Base-by-base conservation (phyloP, 2,797 vertebrate genomes). In the Pseudomugil tenellus region DNA sequence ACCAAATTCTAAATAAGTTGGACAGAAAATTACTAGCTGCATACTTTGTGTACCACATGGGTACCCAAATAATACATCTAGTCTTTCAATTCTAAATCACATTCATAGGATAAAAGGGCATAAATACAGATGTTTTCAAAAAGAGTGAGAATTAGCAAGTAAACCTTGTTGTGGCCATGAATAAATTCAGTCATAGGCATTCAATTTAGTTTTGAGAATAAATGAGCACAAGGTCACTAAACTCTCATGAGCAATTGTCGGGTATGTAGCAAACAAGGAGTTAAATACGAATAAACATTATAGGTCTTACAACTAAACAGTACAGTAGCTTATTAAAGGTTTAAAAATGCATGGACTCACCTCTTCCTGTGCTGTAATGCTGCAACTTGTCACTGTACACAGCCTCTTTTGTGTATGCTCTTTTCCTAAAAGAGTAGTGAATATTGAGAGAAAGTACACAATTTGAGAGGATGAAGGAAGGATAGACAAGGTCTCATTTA, bases 381-480 rank as follows among this genome's bases (percentile, higher is more conserved):
- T 99, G 98, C 31, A 99, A 79, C 75, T 99, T 99, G 70, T 99
- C 98, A 1, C 97, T 98, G 94, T 99, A 99, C 52, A 98, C 96
- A 0, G 98, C 97, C 83, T 99, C 98, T 87, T 99, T 99, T 91
- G 94, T 96, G 89, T 99, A 99, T 3, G 95, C 96, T 1, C 97
- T 95, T 91, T 99, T 99, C 94, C 98, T 99, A 86, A 49, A 31
- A 66, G 71, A 85, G 76, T 11, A 32, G 75, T 48, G 58, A 70
- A 83, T 61, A 79, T 85, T 70, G 63, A 81, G 63, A 76, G 31
- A 56, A 46, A 65, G 63, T 56, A 55, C 67, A 62, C 70, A 54
- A 71, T 39, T 74, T 53, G 79, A 59, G 28, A 55, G 62, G 69
- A 89, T 87, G 81, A 92, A 87, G 68, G 59, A 76, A 74, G 73